Evolutionary conservation across 1,140 invertebrate genomes (phyloP), one percentile per base, ranked within the genome.

Genomic region (Bombus confusus): DNA sequence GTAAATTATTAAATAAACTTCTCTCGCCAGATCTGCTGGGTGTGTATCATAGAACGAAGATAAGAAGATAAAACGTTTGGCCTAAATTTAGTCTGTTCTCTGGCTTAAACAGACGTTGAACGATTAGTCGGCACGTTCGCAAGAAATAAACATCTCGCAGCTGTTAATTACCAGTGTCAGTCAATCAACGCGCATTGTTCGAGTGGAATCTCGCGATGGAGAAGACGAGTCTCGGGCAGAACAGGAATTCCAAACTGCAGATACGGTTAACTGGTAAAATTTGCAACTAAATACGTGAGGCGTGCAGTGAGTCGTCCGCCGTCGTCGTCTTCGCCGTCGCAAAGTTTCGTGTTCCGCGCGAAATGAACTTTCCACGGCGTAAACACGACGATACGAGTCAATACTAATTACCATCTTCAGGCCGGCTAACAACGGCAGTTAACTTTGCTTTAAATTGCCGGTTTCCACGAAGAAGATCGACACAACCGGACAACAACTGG

Each of bases 371-470:
- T 78, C 85, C 57, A 62, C 78, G 72, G n/a, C 66, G 72, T 90
- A 83, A 91, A 91, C 86, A 90, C 83, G 80, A 52, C 84, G 84
- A 87, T 88, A 77, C 74, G 80, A 89, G 85, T 86, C 90, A 71
- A 92, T 92, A 86, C 87, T 91, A 92, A 92, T 92, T 91, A 92
- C 76, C 85, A 79, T 92, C 80, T 62, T 64, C 34, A 75, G 72
- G 77, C 22, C 64, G 78, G 66, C 66, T 76, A 86, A 90, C 91
- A 90, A 92, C 73, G 84, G 72, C 68, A 85, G 91, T 92, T 91
- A 91, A 88, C 87, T 87, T 85, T 82, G 86, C 74, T 91, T 89
- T 92, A 92, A 52, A 92, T 92, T 90, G 86, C 85, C 75, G 73
- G 39, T 69, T 85, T 57, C 66, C 82, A 78, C 34, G 66, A 6